Evolutionary conservation across 2,888 invertebrate species (phyloP).

Genomic region (Ecdyonurus torrentis): DNA sequence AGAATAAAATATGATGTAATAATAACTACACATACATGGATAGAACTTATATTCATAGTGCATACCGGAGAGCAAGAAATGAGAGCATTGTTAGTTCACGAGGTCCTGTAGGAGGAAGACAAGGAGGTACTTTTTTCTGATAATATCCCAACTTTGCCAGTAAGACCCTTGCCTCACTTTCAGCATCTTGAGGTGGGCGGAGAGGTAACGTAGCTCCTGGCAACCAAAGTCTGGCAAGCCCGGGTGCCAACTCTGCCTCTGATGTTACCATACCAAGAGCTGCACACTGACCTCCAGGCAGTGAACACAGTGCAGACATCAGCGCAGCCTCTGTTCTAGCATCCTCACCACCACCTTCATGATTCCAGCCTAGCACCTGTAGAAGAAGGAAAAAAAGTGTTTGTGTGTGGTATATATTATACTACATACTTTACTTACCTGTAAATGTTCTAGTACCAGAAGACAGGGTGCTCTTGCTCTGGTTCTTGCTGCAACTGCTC

Average conservation of each 20-base stretch:
- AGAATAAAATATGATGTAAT: too few relatives aligned
- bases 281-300: background rate
- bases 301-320: background rate
- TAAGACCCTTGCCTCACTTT: background rate
- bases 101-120: background rate
- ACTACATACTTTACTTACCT: background rate
- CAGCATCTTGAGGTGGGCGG: background rate
- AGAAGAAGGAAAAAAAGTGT: background rate
- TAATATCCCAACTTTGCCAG: background rate
- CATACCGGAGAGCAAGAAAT: background rate
- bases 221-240: background rate
- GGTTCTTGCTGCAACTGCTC: background rate
- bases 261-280: background rate
- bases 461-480: background rate
- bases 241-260: background rate
- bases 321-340: background rate
- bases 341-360: background rate
- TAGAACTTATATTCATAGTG: too few relatives aligned
- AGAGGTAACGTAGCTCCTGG: background rate
- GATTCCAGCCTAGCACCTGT: background rate
- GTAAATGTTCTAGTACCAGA: background rate
- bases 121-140: background rate
- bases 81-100: background rate
- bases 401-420: background rate
- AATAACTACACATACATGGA: too few relatives aligned